Evolutionary conservation across 2,888 invertebrate genomes (phyloP).

Genomic region (Schrankia costaestrigalis): DNA sequence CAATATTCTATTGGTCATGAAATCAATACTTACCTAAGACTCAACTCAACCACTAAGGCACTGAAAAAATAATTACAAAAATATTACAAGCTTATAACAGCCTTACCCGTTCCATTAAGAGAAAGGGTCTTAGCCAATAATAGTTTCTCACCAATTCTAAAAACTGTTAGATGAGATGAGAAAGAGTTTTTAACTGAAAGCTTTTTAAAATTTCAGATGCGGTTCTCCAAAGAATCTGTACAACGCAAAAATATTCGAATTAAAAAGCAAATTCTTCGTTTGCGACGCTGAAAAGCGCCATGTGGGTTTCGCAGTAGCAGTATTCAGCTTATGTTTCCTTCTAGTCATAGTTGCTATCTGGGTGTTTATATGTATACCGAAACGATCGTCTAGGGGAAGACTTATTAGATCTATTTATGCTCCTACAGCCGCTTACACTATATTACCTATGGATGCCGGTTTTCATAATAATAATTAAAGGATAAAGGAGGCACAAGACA

Average conservation of each 20-base stretch:
- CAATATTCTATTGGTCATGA: too few species aligned
- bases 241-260: constrained; percentile 66
- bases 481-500: too few species aligned
- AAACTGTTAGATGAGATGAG: too few species aligned
- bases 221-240: constrained; percentile 56
- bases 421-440: constrained; percentile 46
- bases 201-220: constrained; percentile 67
- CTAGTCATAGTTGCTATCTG: constrained; percentile 52
- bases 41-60: too few species aligned
- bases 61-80: too few species aligned
- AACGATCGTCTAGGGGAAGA: constrained; percentile 36
- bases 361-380: constrained; percentile 58
- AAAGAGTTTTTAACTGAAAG: too few species aligned
- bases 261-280: constrained; percentile 62
- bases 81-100: too few species aligned
- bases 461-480: constrained; percentile 4
- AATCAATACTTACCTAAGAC: too few species aligned
- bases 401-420: constrained; percentile 39
- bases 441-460: constrained; percentile 42
- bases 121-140: too few species aligned
- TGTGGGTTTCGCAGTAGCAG: constrained; percentile 42
- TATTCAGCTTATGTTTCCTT: constrained; percentile 42
- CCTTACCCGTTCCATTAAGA: too few species aligned
- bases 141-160: too few species aligned
- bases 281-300: constrained; percentile 44